Evolutionary conservation across 2,888 invertebrate genomes (phyloP).

Genomic region (Rhimphoctona megacephalus): DNA sequence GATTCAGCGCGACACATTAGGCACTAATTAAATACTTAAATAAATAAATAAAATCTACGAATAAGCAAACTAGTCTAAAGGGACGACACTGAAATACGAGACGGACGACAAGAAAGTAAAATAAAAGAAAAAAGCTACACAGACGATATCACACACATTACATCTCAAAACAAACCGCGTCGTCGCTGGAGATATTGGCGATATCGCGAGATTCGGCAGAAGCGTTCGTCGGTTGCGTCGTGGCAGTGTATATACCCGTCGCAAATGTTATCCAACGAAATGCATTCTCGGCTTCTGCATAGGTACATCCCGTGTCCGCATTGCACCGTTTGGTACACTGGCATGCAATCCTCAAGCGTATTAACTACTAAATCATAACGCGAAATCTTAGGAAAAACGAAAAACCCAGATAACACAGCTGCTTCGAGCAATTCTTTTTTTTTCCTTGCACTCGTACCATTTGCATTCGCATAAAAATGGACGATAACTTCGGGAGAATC

Average conservation of each 20-base stretch:
- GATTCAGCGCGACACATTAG: neutral
- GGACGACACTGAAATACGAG: conserved; percentile 55
- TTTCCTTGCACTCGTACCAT: conserved; percentile 4
- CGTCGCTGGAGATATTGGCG: conserved; percentile 80
- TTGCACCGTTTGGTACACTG: conserved; percentile 80
- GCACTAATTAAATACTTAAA: conserved; percentile 25
- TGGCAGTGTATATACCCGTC: conserved; percentile 88
- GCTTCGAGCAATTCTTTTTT: conserved; percentile 42
- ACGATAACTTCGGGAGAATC: neutral
- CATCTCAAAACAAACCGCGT: conserved; percentile 83
- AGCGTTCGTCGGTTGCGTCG: conserved; percentile 88
- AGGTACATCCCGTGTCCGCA: conserved; percentile 86
- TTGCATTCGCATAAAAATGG: neutral
- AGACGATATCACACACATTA: conserved; percentile 72
- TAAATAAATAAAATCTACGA: conserved; percentile 42
- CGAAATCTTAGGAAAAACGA: conserved; percentile 71
- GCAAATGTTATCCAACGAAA: conserved; percentile 87
- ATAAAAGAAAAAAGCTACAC: conserved; percentile 70
- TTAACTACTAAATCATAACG: conserved; percentile 83
- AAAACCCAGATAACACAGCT: conserved; percentile 39
- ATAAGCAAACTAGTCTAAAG: conserved; percentile 51
- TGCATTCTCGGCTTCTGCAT: conserved; percentile 88
- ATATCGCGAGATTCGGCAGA: conserved; percentile 86
- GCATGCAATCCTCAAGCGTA: conserved; percentile 84
- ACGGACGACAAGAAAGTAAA: conserved; percentile 49